Base-by-base conservation (phyloP, 2,113 vertebrate genomes). In the Pseudopipra pipra region DNA sequence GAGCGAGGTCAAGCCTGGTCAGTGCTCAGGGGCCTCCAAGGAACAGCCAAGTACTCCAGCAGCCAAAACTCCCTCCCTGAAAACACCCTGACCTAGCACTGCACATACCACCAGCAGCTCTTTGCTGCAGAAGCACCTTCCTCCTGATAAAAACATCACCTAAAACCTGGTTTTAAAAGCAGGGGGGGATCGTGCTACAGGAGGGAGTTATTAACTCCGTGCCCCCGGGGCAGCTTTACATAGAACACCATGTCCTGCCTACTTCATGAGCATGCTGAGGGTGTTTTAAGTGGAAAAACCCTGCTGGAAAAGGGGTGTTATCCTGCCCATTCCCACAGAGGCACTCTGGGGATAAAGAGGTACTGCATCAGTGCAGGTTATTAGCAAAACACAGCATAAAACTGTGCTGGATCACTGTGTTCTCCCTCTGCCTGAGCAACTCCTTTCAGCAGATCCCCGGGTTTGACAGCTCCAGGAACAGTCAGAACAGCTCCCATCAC, bases 161-260 rank as follows among this genome's bases (percentile, higher is more conserved):
- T 17, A 33, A 66, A 49, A 75, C 23, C 20, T 66, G 14, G 7
- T 62, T 55, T 24, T 24, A 77, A 86, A 66, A 55, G 65, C 65
- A 37, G 88, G 27, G 39, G 16, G 8, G 16, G 15, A 65, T 33
- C 5, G 54, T 76, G n/a, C 81, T 46, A 59, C n/a, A 84, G n/a
- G 16, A 56, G 7, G 11, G 6, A 91, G 24, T 23, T 13, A 15
- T 2, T 13, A 80, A 30, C 28, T 39, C 11, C 0, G 1, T 14
- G 19, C 21, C 49, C 75, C 33, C 28, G 21, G 39, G 58, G 94
- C 21, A 87, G 54, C 46, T 76, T 63, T 27, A 63, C 4, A 0
- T 1, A 65, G 44, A 35, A 88, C 44, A 52, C 4, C 0, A 43
- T 28, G 37, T 67, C 65, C 79, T 77, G 12, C 39, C 47, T 68